A percentile compares a stretch with the other conserved stretches of the same genome.
Evolutionary conservation across 2,888 invertebrate genomes (phyloP).

Genomic region (Junonia oenone): DNA sequence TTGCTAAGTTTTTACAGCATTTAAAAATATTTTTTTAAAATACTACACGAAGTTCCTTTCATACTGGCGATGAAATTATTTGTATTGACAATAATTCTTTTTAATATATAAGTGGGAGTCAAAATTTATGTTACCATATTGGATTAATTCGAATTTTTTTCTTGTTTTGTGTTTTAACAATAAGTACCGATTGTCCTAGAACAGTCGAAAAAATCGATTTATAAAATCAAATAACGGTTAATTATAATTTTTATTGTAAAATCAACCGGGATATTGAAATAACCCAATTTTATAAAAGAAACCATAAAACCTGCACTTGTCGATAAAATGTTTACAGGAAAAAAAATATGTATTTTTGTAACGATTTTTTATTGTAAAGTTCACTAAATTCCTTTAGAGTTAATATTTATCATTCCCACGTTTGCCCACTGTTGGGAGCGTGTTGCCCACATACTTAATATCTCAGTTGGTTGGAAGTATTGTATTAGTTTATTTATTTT

Average conservation of each 20-base stretch:
- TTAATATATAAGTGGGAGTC: conserved; percentile 34
- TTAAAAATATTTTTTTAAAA: background rate
- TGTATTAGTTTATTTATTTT: conserved; percentile 1
- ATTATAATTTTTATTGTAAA: background rate
- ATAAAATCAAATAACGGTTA: background rate
- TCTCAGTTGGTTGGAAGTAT: background rate
- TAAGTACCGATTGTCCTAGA: background rate
- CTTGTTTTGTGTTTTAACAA: conserved; percentile 7
- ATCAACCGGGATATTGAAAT: background rate
- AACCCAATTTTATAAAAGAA: background rate
- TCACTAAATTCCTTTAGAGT: too few species aligned
- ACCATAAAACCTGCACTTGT: background rate
- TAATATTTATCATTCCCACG: background rate
- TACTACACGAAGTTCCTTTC: background rate
- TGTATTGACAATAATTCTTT: conserved; percentile 36
- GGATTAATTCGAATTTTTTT: conserved; percentile 20
- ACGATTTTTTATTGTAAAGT: background rate
- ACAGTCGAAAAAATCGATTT: background rate
- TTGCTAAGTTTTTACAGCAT: background rate
- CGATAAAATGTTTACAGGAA: background rate
- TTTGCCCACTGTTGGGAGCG: background rate
- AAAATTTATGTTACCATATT: conserved; percentile 37
- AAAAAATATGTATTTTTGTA: background rate
- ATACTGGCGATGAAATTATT: conserved; percentile 15
- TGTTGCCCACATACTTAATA: background rate